Base-by-base conservation (phyloP, 2,113 vertebrate genomes). In the Sander lucioperca region DNA sequence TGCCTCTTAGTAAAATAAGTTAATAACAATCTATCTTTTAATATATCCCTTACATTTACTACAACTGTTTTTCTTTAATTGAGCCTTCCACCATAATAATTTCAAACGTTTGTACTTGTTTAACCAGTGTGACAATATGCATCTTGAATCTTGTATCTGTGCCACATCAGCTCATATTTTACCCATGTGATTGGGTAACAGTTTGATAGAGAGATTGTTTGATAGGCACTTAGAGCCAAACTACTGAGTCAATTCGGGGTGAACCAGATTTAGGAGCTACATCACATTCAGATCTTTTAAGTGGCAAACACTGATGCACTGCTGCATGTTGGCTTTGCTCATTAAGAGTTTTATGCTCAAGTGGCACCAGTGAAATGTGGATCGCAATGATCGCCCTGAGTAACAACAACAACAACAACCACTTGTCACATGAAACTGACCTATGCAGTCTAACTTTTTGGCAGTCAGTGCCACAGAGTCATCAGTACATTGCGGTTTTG, bases 321-420 rank as follows among this genome's bases (percentile, higher is more conserved):
- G 0, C 30, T 59, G 39, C 47, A 43, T 7, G 23, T 45, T 18
- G 21, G 5, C 48, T 61, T 36, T 10, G 14, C 64, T 86, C 6
- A 0, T 81, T 67, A 8, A 57, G 6, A 50, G 25, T 59, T 74
- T 77, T 47, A 74, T 58, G 70, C 54, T 87, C 7, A 75, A 1
- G 10, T n/a, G 76, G 36, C 43, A 19, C 67, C 10, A 7, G 64
- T 64, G 33, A 71, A 67, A 47, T 53, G 39, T 33, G 50, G 23
- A 43, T 25, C 19, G 1, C 16, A 14, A 23, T 10, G 8, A 65
- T 74, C 58, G 16, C 54, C 13, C 47, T 18, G 10, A 62, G 81
- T 74, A 84, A 84, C 79, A 79, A 79, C 59, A 79, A 79, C 59
- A 79, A 79, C 59, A 75, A n/a, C 62, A 65, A 16, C 36, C 39